Evolutionary conservation across 2,797 vertebrate species (phyloP).

Genomic region (Syncerus caffer): DNA sequence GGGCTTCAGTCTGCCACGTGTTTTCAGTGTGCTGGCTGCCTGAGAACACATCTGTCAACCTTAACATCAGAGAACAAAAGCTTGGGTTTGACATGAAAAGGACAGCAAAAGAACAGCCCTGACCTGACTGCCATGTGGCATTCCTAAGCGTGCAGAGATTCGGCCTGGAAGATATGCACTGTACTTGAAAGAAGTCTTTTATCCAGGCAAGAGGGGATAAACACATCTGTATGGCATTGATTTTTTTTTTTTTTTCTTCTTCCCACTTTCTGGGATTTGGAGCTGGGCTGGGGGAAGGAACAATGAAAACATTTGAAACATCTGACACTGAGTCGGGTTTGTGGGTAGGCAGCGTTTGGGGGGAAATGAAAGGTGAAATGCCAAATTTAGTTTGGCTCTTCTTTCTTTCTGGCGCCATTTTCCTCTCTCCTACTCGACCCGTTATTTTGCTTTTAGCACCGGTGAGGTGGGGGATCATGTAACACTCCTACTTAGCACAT

Average conservation of each 20-base stretch:
- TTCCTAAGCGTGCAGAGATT: constrained; percentile 16
- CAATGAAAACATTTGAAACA: constrained; percentile 61
- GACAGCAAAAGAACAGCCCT: constrained; percentile 13
- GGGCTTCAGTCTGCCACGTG: not conserved
- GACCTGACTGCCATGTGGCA: constrained; percentile 40
- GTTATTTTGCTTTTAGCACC: constrained; percentile 42
- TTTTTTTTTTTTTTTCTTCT: not conserved
- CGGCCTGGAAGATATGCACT: constrained; percentile 48
- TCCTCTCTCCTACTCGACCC: not conserved
- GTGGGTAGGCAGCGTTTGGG: not conserved
- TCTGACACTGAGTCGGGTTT: constrained; percentile 24
- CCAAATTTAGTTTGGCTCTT: constrained; percentile 62
- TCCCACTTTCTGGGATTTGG: constrained; percentile 36
- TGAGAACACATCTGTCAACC: constrained; percentile 50
- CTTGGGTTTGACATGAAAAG: constrained; percentile 40
- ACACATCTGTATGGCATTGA: constrained; percentile 67
- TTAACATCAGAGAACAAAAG: constrained; percentile 58
- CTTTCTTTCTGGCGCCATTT: constrained; percentile 50
- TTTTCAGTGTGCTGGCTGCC: constrained; percentile 8
- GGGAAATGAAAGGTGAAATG: constrained; percentile 65
- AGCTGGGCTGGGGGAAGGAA: not conserved
- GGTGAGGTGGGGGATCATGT: not conserved
- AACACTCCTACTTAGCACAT: constrained; percentile 57
- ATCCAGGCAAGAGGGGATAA: constrained; percentile 61
- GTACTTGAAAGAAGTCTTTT: constrained; percentile 67